Evolutionary conservation across 2,113 vertebrate genomes (phyloP).

Genomic region (Pao palembangensis): DNA sequence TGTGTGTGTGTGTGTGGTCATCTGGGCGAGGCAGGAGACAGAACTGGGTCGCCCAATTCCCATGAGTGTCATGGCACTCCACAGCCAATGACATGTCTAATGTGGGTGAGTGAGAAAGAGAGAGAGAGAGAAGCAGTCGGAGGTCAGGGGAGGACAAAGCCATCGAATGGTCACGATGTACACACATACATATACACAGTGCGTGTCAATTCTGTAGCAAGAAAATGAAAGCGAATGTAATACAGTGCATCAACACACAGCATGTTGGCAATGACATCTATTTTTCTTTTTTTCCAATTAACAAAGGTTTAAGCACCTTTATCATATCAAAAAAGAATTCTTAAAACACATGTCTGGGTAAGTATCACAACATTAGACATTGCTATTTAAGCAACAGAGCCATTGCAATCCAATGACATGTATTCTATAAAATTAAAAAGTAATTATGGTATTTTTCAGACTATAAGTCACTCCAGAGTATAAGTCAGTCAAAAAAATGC

Average conservation of each 20-base stretch:
- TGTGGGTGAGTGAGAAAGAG: conserved; percentile 57
- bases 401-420: too few species aligned
- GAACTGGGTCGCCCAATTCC: conserved; percentile 71
- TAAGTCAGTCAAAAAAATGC: too few species aligned
- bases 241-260: neutral
- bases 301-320: too few species aligned
- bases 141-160: conserved; percentile 54
- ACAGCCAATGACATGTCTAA: conserved; percentile 63
- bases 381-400: too few species aligned
- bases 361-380: too few species aligned
- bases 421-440: too few species aligned
- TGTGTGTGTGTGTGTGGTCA: conserved; percentile 46
- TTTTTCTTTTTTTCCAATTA: too few species aligned
- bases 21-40: conserved; percentile 58
- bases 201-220: neutral
- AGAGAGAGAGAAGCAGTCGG: conserved; percentile 46
- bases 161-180: conserved; percentile 4
- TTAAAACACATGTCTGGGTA: too few species aligned
- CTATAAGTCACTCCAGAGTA: too few species aligned
- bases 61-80: conserved; percentile 56
- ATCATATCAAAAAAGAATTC: too few species aligned
- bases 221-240: conserved; percentile 14
- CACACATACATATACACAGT: neutral
- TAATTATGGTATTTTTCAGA: too few species aligned
- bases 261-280: too few species aligned